Base-by-base conservation (phyloP, 2,797 vertebrate species). In the Tarsius wallacei region DNA sequence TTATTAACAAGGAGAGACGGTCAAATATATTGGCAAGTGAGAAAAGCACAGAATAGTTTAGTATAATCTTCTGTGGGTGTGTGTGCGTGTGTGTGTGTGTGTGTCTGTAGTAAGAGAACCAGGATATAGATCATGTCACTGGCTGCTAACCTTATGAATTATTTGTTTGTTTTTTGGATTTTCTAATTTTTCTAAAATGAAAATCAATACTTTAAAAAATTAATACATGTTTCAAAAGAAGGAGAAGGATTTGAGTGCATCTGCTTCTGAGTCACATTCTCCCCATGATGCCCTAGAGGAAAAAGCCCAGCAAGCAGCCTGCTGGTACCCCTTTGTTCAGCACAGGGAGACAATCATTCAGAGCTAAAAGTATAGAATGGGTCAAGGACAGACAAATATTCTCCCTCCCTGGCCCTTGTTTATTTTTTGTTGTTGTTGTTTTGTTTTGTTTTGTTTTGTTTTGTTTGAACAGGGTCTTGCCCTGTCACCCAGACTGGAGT, bases 181-280 rank as follows among this genome's bases (percentile, higher is more conserved):
- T 76, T 91, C 78, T 90, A 63, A 59, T 55, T 94, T 74, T 77
- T 88, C 70, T 91, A 78, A 90, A 87, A 82, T 31, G 57, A 95
- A 96, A 94, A 77, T 68, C 85, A 86, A 88, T 90, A 57, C 51
- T 70, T 71, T 12, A 15, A 51, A 77, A 93, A 87, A 70, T 73
- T 82, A 92, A 76, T 26, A 51, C 9, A 24, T 51, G 7, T 14
- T 9, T 55, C n/a, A 82, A 59, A 96, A 64, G 57, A 63, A 87
- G n/a, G 53, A 63, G 61, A 36, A 51, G 31, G 31, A 64, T 71
- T 55, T 26, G 28, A 73, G 63, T 12, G 0, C 33, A 26, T 17
- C 51, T 80, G 36, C 16, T 22, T 7, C 36, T 9, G 33, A 64
- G 78, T n/a, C 22, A 57, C 63, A 28, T 61, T 42, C 42, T 42